Evolutionary conservation across 2,888 invertebrate genomes (phyloP).

Genomic region (Homarus gammarus): DNA sequence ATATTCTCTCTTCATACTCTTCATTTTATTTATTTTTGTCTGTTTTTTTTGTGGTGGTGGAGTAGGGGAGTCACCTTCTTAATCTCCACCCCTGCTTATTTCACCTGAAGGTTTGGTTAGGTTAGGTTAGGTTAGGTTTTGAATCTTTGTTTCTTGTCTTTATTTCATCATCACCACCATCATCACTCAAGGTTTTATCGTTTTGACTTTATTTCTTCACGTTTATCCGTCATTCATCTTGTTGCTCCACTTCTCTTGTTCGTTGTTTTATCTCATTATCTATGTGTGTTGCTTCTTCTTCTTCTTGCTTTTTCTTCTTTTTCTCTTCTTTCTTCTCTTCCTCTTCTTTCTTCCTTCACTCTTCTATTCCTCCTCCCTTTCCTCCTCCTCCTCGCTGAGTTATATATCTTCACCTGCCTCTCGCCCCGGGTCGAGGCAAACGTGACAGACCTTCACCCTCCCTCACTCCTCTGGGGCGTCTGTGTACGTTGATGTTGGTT

Average conservation of each 20-base stretch:
- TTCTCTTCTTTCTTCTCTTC: background rate
- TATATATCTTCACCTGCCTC: too few relatives aligned
- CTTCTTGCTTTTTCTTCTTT: background rate
- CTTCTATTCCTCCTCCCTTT: background rate
- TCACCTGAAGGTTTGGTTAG: too few relatives aligned
- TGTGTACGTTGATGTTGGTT: too few relatives aligned
- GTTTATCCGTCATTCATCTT: background rate
- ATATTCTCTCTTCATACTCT: too few relatives aligned
- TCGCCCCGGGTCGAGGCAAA: too few relatives aligned
- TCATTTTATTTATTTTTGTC: too few relatives aligned
- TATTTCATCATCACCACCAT: background rate
- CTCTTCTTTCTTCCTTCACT: background rate
- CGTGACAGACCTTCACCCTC: too few relatives aligned
- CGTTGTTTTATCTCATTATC: background rate
- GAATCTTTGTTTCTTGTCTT: background rate
- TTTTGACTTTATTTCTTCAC: background rate
- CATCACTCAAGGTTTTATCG: background rate
- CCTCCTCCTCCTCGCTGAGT: conserved; percentile 3
- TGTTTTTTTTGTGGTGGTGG: too few relatives aligned
- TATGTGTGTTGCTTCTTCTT: background rate
- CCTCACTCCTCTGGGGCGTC: too few relatives aligned
- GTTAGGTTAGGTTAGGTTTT: too few relatives aligned
- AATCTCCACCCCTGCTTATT: too few relatives aligned
- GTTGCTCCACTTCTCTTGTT: background rate
- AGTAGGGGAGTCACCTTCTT: too few relatives aligned